Evolutionary conservation across 1,140 invertebrate species (phyloP).

Genomic region (Platyura marginata): DNA sequence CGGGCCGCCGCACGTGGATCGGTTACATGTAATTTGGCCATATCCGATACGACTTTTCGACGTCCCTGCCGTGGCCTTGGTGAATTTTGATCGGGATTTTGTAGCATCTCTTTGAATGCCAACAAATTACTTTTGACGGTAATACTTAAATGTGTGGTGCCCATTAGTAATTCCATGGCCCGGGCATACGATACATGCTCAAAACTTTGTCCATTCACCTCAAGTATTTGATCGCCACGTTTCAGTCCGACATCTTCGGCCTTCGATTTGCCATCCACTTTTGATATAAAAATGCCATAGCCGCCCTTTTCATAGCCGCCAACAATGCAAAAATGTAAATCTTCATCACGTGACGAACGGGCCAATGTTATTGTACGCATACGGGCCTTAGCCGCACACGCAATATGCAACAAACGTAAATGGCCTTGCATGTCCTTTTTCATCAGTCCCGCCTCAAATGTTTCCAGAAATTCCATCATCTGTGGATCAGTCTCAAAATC

Average conservation of each 20-base stretch:
- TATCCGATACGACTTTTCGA: conserved; percentile 6
- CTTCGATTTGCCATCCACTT: conserved; percentile 82
- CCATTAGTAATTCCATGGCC: conserved; percentile 80
- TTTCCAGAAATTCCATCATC: conserved; percentile 94
- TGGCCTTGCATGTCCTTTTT: conserved; percentile 70
- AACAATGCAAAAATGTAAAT: conserved; percentile 80
- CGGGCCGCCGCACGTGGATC: conserved; percentile 9
- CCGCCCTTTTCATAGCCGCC: conserved; percentile 70
- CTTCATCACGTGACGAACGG: conserved; percentile 76
- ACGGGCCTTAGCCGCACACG: conserved; percentile 88
- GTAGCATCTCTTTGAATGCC: conserved; percentile 65
- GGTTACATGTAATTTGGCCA: conserved; percentile 8
- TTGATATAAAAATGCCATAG: conserved; percentile 88
- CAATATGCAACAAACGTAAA: conserved; percentile 76
- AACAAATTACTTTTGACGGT: conserved; percentile 95
- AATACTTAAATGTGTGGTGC: conserved; percentile 89
- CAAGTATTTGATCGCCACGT: conserved; percentile 90
- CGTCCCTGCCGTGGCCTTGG: conserved; percentile 36
- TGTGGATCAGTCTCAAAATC: conserved; percentile 93
- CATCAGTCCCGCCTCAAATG: conserved; percentile 75
- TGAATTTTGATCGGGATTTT: conserved; percentile 60
- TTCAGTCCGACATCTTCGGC: conserved; percentile 93
- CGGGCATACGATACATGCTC: conserved; percentile 75
- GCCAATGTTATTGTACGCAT: conserved; percentile 81
- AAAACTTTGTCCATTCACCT: conserved; percentile 94